Conservation (phyloP, 2,113 vertebrate genomes). For the Pterocles gutturalis region DNA sequence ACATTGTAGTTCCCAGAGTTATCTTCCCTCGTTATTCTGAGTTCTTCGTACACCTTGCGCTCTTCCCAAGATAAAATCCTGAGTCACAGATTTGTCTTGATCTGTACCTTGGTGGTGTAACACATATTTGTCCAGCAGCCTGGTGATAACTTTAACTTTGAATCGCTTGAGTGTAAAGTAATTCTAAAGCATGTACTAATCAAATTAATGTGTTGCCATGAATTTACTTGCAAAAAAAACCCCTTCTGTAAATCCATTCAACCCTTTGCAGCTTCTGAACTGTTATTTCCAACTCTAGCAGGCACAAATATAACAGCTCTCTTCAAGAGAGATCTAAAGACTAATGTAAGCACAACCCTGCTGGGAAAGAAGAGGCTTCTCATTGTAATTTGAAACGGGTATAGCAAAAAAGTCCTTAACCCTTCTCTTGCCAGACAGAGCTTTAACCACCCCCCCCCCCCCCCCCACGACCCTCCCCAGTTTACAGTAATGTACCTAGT, state of each 20-base stretch:
- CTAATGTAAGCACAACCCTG: conserved; percentile 91
- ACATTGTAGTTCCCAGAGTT: conserved; percentile 77
- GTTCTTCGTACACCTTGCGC: conserved; percentile 80
- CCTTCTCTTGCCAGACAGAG: conserved; percentile 79
- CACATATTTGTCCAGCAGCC: conserved; percentile 76
- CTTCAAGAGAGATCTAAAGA: conserved; percentile 89
- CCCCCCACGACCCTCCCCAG: background rate
- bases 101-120: conserved; percentile 78
- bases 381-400: conserved; percentile 97
- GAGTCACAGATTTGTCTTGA: conserved; percentile 80
- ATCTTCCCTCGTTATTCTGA: conserved; percentile 77
- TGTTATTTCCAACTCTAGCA: conserved; percentile 90
- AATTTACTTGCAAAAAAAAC: conserved; percentile 76
- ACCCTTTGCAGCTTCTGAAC: conserved; percentile 79
- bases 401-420: conserved; percentile 85
- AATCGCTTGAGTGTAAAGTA: conserved; percentile 77
- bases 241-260: conserved; percentile 80
- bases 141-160: conserved; percentile 80
- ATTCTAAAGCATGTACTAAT: conserved; percentile 77
- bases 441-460: conserved; percentile 39
- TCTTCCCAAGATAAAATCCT: conserved; percentile 80
- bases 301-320: conserved; percentile 89
- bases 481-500: conserved; percentile 39
- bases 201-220: conserved; percentile 79
- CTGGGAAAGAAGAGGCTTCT: conserved; percentile 97